Base-by-base conservation (phyloP, 2,797 vertebrate species). In the Menidia menidia region DNA sequence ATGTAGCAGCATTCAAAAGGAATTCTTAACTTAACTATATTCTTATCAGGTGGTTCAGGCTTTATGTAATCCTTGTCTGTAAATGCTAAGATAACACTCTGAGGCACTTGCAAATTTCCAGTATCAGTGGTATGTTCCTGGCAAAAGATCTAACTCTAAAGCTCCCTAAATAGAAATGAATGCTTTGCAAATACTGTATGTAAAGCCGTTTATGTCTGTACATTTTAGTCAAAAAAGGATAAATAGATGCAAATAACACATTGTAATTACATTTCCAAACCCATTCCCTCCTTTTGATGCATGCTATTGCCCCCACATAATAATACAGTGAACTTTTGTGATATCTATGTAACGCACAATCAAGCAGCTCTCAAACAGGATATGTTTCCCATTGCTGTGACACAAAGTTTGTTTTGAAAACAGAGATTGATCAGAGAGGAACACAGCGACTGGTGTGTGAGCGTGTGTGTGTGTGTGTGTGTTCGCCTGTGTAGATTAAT, bases 31-130 rank as follows among this genome's bases (percentile, higher is more conserved):
- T 30, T 47, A 39, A 64, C 25, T 33, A 45, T 4, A 2, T 44
- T 52, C 15, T 79, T 67, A 73, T 78, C 53, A 62, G 44, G 3
- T 43, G 10, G 60, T 61, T 45, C 4, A 56, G 13, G 39, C 6
- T 1, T 63, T 31, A 16, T 43, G 19, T 73, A 30, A 60, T 19
- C 3, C 32, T 67, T 72, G 39, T 30, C 16, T 64, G 58, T 31
- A 64, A 33, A 8, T 39, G 39, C 9, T 60, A 52, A n/a, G 12
- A 33, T 57, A 48, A 25, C 42, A 8, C 10, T 0, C 7, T 8
- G 33, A 35, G 25, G 31, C 4, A 43, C 25, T 44, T 32, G 51
- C 7, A 32, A 33, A 44, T 65, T 25, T 47, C 25, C 14, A 18
- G 1, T 52, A 50, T 72, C 39, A 69, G 60, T 13, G 13, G 32